A percentile compares a stretch with the other conserved stretches of the same genome.
Evolutionary conservation across 1,140 invertebrate genomes (phyloP).

Genomic region (Zaprionus camerounensis): DNA sequence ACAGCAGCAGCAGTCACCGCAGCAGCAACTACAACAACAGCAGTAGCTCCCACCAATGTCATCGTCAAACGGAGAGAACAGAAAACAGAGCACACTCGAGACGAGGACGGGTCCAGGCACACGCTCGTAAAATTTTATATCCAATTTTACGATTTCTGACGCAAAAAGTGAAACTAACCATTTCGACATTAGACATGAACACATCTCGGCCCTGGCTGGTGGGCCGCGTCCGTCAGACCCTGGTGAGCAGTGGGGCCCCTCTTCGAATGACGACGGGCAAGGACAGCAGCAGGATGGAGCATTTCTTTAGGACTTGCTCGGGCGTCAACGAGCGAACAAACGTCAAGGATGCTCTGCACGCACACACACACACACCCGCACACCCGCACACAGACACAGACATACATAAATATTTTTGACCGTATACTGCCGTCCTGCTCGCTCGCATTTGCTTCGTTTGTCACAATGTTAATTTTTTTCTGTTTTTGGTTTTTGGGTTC

Average conservation of each 20-base stretch:
- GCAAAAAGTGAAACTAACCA: slow-evolving; percentile 83
- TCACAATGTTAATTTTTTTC: slow-evolving; percentile 37
- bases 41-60: slow-evolving; percentile 42
- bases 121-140: slow-evolving; percentile 83
- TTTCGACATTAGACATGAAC: slow-evolving; percentile 83
- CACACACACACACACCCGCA: slow-evolving; percentile 27
- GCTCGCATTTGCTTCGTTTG: slow-evolving; percentile 56
- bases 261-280: neutral
- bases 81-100: slow-evolving; percentile 61
- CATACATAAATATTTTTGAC: slow-evolving; percentile 19
- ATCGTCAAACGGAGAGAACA: slow-evolving; percentile 60
- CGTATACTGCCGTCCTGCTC: neutral
- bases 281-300: slow-evolving; percentile 13
- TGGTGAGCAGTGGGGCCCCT: neutral
- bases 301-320: slow-evolving; percentile 49
- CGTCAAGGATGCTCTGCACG: slow-evolving; percentile 78
- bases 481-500: slow-evolving; percentile 50
- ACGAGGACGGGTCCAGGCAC: slow-evolving; percentile 55
- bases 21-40: slow-evolving; percentile 30
- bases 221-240: slow-evolving; percentile 4
- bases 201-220: slow-evolving; percentile 59
- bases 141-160: slow-evolving; percentile 83
- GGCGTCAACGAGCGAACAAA: slow-evolving; percentile 81
- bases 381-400: neutral
- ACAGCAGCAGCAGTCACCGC: slow-evolving; percentile 25